Conservation (phyloP, 2,797 vertebrate genomes). For the Chromis chromis region DNA sequence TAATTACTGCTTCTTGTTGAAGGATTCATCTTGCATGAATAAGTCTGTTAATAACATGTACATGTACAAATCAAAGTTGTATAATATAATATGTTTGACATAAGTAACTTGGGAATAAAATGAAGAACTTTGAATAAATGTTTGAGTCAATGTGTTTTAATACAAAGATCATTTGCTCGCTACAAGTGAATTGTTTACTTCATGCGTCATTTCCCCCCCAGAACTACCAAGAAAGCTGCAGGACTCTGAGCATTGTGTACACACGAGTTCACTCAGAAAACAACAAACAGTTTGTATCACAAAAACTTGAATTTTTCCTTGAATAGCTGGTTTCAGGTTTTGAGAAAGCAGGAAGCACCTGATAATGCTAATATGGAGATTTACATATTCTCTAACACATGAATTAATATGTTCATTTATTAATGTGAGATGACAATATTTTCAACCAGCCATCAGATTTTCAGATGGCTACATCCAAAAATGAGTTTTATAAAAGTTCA, state of each 20-base stretch:
- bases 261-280: neutral
- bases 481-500: too few species aligned
- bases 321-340: neutral
- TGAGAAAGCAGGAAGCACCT: neutral
- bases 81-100: slow-evolving; percentile 40
- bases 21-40: slow-evolving; percentile 39
- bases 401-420: neutral
- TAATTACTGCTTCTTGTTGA: slow-evolving; percentile 44
- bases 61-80: slow-evolving; percentile 43
- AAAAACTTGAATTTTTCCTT: too few species aligned
- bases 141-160: slow-evolving; percentile 6
- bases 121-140: slow-evolving; percentile 31
- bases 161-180: neutral
- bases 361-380: neutral
- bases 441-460: neutral
- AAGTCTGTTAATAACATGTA: slow-evolving; percentile 42
- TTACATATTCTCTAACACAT: neutral
- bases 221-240: neutral
- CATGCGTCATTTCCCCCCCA: neutral
- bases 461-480: too few species aligned
- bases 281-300: neutral
- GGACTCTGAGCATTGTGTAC: neutral
- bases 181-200: neutral
- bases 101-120: slow-evolving; percentile 41
- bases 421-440: neutral